Evolutionary conservation across 2,113 vertebrate genomes (phyloP).

Genomic region (Rhipidura dahli): DNA sequence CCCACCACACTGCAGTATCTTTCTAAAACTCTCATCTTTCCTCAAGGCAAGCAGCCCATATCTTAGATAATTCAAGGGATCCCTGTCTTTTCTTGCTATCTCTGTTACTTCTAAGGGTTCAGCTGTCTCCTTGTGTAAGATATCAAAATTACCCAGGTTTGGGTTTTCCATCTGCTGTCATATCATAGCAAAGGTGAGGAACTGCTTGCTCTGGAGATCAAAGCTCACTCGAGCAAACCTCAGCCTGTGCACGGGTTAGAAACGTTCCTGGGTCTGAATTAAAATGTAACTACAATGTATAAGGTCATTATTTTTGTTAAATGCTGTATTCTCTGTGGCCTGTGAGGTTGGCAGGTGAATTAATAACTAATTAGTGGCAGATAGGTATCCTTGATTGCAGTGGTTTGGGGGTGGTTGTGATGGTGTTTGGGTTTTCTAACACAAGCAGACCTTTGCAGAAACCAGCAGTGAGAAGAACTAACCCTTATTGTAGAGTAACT

Average conservation of each 20-base stretch:
- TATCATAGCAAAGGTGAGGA: not conserved
- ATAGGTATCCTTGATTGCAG: not conserved
- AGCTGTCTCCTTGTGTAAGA: constrained; percentile 1
- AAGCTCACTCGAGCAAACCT: not conserved
- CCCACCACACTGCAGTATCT: not conserved
- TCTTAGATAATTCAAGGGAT: not conserved
- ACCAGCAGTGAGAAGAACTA: not conserved
- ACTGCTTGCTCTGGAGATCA: not conserved
- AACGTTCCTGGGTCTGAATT: not conserved
- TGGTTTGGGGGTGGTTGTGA: not conserved
- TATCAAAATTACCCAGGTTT: not conserved
- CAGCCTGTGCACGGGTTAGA: not conserved
- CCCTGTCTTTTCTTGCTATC: not conserved
- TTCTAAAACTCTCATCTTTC: not conserved
- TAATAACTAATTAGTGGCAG: not conserved
- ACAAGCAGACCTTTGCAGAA: not conserved
- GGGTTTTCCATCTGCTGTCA: not conserved
- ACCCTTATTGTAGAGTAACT: not conserved
- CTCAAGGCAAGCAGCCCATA: not conserved
- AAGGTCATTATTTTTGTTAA: not conserved
- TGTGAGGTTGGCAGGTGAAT: not conserved
- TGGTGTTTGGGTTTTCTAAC: not conserved
- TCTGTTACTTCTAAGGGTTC: not conserved
- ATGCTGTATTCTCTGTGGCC: not conserved
- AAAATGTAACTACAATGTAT: not conserved